Conservation (phyloP, 2,888 invertebrate genomes). For the Trachelus tabidus region DNA sequence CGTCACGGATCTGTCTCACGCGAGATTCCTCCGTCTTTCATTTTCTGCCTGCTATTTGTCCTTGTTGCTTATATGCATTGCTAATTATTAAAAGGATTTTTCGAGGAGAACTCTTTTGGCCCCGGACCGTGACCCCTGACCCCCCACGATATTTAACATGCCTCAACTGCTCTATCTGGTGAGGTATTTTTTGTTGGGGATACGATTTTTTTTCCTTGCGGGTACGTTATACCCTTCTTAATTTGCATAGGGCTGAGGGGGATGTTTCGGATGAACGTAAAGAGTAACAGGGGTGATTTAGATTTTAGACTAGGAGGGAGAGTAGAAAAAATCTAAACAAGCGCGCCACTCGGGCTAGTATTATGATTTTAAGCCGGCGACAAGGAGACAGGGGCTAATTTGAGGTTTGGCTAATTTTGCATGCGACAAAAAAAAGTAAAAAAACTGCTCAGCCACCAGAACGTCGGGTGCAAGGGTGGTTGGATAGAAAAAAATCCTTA, state of each 20-base stretch:
- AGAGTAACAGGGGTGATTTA: slow-evolving; percentile 9
- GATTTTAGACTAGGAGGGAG: slow-evolving; percentile 27
- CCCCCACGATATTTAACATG: no score
- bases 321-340: slow-evolving; percentile 44
- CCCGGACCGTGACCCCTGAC: no score
- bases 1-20: slow-evolving; percentile 33
- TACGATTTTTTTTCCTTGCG: no score
- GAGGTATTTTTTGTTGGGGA: no score
- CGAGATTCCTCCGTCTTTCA: not conserved
- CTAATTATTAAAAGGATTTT: no score
- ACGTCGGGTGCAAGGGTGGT: not conserved
- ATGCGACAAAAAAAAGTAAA: slow-evolving; percentile 42
- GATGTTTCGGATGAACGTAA: slow-evolving; percentile 24
- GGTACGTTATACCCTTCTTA: slow-evolving; percentile 9
- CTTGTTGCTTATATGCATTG: no score
- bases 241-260: slow-evolving; percentile 44
- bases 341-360: slow-evolving; percentile 26
- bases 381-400: slow-evolving; percentile 44
- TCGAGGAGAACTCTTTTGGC: no score
- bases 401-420: slow-evolving; percentile 56
- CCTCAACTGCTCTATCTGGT: no score
- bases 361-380: slow-evolving; percentile 22
- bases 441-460: slow-evolving; percentile 17
- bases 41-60: no score
- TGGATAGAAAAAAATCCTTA: not conserved